phyloP scores from a whole-genome alignment of 2,113 vertebrate species.

The Nerophis lumbriciformis region DNA sequence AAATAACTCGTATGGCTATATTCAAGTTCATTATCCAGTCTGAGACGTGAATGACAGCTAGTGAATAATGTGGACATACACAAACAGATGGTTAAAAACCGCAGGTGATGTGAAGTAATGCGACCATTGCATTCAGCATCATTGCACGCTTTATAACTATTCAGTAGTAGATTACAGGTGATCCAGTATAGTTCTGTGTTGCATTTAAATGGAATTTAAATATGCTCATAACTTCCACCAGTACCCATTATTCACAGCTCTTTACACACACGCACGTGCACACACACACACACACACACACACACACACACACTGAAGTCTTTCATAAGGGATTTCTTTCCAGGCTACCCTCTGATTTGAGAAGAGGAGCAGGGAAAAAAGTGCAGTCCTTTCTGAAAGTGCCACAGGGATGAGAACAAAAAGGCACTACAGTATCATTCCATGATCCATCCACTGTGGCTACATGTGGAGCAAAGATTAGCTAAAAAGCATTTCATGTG shows the following conservation, averaged over 20 bases:
- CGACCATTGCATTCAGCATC: constrained; percentile 37
- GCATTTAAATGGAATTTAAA: constrained; percentile 35
- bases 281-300: constrained; percentile 31
- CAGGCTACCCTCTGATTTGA: constrained; percentile 39
- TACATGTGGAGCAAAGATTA: constrained; percentile 32
- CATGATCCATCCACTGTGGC: constrained; percentile 42
- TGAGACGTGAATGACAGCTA: constrained; percentile 6
- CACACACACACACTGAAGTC: constrained; percentile 36
- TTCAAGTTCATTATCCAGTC: constrained; percentile 34
- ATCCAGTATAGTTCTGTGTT: constrained; percentile 46
- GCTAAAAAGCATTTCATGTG: constrained; percentile 28
- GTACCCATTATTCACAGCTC: constrained; percentile 36
- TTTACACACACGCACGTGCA: constrained; percentile 7
- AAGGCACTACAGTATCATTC: constrained; percentile 71
- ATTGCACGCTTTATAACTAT: constrained; percentile 61
- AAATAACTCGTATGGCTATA: constrained; percentile 27
- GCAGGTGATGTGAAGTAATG: constrained; percentile 39
- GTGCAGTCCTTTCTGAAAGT: constrained; percentile 53
- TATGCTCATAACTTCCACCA: constrained; percentile 31
- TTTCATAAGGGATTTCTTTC: constrained; percentile 44
- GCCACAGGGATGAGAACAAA: constrained; percentile 51
- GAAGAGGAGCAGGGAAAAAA: constrained; percentile 32
- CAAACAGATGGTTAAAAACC: constrained; percentile 34
- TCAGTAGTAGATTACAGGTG: constrained; percentile 66
- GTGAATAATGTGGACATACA: constrained; percentile 18